These are phyloP conservation scores for Chironomus tepperi DNA, from an alignment of 1,140 invertebrate species.

Conservation along the genomic window DNA sequence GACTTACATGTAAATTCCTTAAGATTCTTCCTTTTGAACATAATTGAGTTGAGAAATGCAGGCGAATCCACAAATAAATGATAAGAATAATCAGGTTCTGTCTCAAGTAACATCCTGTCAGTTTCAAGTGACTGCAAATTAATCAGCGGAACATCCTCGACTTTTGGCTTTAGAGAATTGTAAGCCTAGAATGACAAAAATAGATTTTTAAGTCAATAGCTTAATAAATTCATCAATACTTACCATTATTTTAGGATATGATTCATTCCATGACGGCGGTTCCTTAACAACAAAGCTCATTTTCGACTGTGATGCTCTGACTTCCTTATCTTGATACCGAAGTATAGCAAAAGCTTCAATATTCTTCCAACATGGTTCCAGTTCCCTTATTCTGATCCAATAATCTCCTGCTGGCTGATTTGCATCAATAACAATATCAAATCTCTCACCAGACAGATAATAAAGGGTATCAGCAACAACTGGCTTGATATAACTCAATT, in stretches of 20 bases:
- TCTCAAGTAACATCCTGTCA: not conserved
- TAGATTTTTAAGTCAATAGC: no score
- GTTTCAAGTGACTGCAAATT: not conserved
- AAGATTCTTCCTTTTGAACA: not conserved
- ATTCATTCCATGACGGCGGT: not conserved
- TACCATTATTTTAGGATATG: not conserved
- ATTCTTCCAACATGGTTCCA: conserved; percentile 40
- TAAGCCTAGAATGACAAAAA: not conserved
- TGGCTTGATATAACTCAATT: not conserved
- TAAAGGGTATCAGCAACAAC: not conserved
- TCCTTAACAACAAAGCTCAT: not conserved
- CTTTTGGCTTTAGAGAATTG: not conserved
- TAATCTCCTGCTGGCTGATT: conserved; percentile 41
- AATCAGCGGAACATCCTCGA: not conserved
- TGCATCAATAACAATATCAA: conserved; percentile 18
- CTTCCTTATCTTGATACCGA: conserved; percentile 21
- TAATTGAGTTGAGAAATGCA: not conserved
- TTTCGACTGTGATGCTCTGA: not conserved
- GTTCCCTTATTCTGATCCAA: conserved; percentile 45
- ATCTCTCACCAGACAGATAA: conserved; percentile 8
- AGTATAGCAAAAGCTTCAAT: conserved; percentile 27
- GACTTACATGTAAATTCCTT: not conserved
- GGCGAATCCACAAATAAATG: not conserved
- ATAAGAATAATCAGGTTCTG: not conserved
- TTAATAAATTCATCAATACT: not conserved